Base-by-base conservation (phyloP, 2,113 vertebrate genomes). In the Cebus imitator region DNA sequence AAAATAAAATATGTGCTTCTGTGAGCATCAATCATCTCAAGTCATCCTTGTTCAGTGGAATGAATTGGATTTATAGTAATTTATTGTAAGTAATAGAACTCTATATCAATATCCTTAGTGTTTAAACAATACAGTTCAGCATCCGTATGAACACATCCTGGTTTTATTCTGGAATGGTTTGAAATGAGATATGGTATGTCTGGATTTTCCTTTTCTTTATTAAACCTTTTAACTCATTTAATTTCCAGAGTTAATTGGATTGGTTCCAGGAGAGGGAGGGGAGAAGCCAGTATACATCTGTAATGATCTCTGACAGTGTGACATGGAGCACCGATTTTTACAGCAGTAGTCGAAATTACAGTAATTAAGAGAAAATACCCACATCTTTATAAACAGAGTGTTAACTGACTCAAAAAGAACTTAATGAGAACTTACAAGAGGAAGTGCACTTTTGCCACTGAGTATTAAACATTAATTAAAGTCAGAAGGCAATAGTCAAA, bases 391-490 rank as follows among this genome's bases (percentile, higher is more conserved):
- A 98, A 98, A 96, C 92, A 97, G 87, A 96, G 72, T 76, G 91
- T 96, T 96, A 96, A 97, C 87, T 32, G 85, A 95, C 91, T 97
- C 96, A 96, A 96, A 97, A 85, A 61, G 70, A 92, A 95, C 82
- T 79, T 95, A 97, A 98, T 96, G 95, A 97, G 95, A 97, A 96
- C 79, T 52, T 97, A 97, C 61, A 68, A 95, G 94, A 96, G 96
- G 95, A 97, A 97, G 91, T 70, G 18, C 23, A 91, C 86, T 89
- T 95, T 97, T 95, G 73, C 92, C 87, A 91, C 68, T 45, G 61
- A 95, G 73, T 95, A 97, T 98, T 95, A 97, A 96, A 95, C 97
- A 97, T 97, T 98, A 97, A 98, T 98, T 98, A 98, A 96, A 96
- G 68, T 97, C 92, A 97, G 96, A 95, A 98, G 90, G 88, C 96